phyloP scores from a whole-genome alignment of 2,113 vertebrate species.

The Rhinichthys klamathensis region DNA sequence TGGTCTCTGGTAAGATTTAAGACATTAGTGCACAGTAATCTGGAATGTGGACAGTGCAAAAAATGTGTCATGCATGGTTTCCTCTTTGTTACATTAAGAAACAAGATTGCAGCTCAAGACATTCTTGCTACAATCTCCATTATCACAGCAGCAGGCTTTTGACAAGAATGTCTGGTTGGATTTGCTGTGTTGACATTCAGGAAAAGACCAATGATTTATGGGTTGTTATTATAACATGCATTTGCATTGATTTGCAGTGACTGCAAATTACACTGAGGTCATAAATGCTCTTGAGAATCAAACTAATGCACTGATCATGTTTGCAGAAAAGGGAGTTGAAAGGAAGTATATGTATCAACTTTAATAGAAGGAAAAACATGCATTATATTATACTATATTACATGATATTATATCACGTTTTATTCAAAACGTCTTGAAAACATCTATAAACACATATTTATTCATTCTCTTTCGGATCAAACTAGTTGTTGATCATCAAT shows the following conservation, averaged over 20 bases:
- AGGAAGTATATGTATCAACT: background rate
- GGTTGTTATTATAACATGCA: background rate
- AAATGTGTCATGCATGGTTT: background rate
- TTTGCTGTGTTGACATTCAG: background rate
- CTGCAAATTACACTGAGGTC: background rate
- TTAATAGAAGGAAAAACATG: background rate
- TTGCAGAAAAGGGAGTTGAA: background rate
- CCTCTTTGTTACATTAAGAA: background rate
- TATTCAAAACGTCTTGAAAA: no score
- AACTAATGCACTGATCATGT: background rate
- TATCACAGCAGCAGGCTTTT: background rate
- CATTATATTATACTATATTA: background rate
- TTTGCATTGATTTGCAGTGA: conserved; percentile 5
- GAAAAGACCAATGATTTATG: background rate
- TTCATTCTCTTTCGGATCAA: background rate
- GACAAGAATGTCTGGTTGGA: background rate
- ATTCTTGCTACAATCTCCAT: conserved; percentile 11
- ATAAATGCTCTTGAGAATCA: conserved; percentile 9
- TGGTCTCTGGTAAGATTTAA: background rate
- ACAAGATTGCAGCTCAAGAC: conserved; percentile 19
- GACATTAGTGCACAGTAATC: background rate
- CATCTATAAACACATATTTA: background rate
- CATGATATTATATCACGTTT: background rate
- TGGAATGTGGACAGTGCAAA: background rate
- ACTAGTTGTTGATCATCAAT: background rate